These are phyloP conservation scores for Zootermopsis nevadensis DNA, from an alignment of 2,888 invertebrate species.

Conservation along the genomic window DNA sequence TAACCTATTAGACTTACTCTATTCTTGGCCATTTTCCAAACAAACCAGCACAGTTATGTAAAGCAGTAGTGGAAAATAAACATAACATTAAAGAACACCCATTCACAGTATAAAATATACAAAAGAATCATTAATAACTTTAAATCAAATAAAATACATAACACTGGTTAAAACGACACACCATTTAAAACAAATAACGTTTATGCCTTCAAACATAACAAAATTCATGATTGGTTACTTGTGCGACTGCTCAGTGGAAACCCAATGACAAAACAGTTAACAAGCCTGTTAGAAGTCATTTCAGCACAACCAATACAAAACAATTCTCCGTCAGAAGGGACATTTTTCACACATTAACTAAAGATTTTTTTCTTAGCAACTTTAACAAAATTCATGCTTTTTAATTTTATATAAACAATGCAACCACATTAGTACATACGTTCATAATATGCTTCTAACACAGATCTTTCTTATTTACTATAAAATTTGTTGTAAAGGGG, in stretches of 20 bases:
- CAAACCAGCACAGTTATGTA: too few relatives aligned
- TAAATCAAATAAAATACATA: too few relatives aligned
- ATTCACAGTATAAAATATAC: too few relatives aligned
- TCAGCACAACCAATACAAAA: not conserved
- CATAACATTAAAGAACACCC: too few relatives aligned
- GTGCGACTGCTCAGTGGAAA: not conserved
- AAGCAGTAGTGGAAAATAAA: too few relatives aligned
- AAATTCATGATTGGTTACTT: not conserved
- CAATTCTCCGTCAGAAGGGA: not conserved
- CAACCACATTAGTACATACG: too few relatives aligned
- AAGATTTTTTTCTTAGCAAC: too few relatives aligned
- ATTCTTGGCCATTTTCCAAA: too few relatives aligned
- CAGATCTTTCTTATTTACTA: not conserved
- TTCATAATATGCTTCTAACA: not conserved
- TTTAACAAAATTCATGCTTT: too few relatives aligned
- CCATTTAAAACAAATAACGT: not conserved
- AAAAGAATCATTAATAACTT: too few relatives aligned
- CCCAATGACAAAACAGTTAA: not conserved
- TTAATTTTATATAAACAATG: too few relatives aligned
- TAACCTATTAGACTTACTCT: too few relatives aligned
- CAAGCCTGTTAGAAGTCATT: not conserved
- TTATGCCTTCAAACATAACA: not conserved
- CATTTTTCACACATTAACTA: not conserved
- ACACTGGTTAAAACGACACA: not conserved
- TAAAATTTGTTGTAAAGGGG: not conserved